Evolutionary conservation across 1,140 invertebrate genomes (phyloP).

Genomic region (Pemphigus obesinymphae): DNA sequence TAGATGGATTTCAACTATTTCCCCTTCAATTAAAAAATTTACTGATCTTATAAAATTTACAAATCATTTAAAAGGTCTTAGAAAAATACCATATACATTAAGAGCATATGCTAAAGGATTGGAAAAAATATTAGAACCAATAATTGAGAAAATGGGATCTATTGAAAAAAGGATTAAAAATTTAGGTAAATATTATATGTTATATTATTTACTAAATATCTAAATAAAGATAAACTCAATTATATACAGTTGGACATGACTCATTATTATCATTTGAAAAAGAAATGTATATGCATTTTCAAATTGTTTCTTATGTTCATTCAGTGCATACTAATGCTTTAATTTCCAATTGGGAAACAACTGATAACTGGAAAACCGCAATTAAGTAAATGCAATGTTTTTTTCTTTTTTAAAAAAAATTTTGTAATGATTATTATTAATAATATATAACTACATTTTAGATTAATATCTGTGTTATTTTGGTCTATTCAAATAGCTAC

Average conservation of each 20-base stretch:
- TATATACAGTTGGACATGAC: neutral
- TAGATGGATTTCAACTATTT: constrained; percentile 9
- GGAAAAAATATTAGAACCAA: constrained; percentile 21
- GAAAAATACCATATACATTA: constrained; percentile 12
- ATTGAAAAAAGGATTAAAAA: constrained; percentile 28
- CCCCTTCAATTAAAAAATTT: neutral
- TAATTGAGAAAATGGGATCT: neutral
- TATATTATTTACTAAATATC: neutral
- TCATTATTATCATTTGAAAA: constrained; percentile 32
- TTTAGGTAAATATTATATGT: neutral
- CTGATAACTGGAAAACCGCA: constrained; percentile 15
- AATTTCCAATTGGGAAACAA: neutral
- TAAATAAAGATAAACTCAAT: neutral
- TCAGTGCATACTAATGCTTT: constrained; percentile 12
- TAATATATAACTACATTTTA: constrained; percentile 6
- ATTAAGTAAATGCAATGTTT: neutral
- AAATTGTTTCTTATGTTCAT: constrained; percentile 18
- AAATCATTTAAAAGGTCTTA: neutral
- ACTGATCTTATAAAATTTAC: neutral
- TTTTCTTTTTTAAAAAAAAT: no score
- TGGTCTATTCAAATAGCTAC: constrained; percentile 20
- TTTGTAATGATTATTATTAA: neutral
- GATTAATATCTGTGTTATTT: constrained; percentile 29
- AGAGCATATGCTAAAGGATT: constrained; percentile 27
- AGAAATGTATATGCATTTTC: constrained; percentile 23